A percentile compares a stretch with the other conserved stretches of the same genome.
Conservation (phyloP, 1,140 invertebrate species). For the Leucophenga varia region DNA sequence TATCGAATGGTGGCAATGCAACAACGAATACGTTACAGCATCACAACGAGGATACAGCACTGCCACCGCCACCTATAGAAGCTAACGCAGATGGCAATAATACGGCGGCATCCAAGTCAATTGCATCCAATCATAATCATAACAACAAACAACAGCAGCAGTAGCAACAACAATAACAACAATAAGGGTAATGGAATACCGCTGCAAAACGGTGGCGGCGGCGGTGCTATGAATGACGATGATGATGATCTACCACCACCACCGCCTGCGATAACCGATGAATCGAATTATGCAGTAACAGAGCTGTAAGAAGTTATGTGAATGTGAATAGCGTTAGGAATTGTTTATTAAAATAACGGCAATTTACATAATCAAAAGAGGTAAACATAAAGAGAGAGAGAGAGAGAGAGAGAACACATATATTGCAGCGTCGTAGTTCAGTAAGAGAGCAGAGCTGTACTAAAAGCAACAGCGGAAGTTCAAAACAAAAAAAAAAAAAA, state of each 20-base stretch:
- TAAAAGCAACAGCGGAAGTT: too few species aligned
- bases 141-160: slow-evolving; percentile 8
- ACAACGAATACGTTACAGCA: slow-evolving; percentile 7
- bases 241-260: slow-evolving; percentile 49
- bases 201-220: slow-evolving; percentile 25
- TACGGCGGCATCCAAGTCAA: too few species aligned
- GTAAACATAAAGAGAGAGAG: too few species aligned
- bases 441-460: too few species aligned
- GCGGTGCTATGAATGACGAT: slow-evolving; percentile 28
- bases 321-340: too few species aligned
- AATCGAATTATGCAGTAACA: slow-evolving; percentile 55
- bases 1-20: slow-evolving; percentile 8
- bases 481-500: too few species aligned
- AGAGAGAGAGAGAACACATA: too few species aligned
- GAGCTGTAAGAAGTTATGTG: slow-evolving; percentile 42
- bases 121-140: neutral
- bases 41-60: slow-evolving; percentile 33
- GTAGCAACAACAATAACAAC: slow-evolving; percentile 18
- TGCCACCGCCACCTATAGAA: slow-evolving; percentile 43
- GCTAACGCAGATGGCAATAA: slow-evolving; percentile 3
- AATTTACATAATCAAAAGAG: too few species aligned
- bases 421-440: too few species aligned
- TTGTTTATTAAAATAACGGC: too few species aligned
- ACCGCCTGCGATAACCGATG: slow-evolving; percentile 51
- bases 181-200: slow-evolving; percentile 20